Conservation (phyloP, 2,888 invertebrate genomes). For the Euplexia lucipara region DNA sequence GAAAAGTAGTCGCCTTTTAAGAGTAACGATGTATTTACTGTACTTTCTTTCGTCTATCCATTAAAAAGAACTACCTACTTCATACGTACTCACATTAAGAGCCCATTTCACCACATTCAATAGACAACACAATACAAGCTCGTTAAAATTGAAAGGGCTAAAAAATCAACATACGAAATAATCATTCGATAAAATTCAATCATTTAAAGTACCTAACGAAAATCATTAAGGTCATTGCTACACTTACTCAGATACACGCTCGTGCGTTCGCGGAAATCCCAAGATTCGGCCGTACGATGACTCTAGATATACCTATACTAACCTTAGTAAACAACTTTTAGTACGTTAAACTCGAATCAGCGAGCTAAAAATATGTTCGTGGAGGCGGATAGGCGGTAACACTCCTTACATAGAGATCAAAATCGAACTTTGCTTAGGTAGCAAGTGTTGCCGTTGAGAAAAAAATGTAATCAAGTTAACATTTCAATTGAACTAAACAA, state of each 20-base stretch:
- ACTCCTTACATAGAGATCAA: conserved; percentile 53
- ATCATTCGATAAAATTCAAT: conserved; percentile 26
- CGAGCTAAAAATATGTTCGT: conserved; percentile 54
- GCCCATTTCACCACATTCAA: conserved; percentile 23
- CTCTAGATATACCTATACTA: conserved; percentile 48
- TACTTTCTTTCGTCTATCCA: neutral
- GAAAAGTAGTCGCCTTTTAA: conserved; percentile 9
- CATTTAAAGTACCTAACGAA: conserved; percentile 26
- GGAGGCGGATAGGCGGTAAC: conserved; percentile 45
- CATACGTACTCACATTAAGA: conserved; percentile 4
- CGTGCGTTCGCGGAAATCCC: conserved; percentile 49
- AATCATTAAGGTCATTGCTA: conserved; percentile 57
- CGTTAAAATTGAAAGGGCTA: conserved; percentile 40
- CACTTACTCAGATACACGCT: conserved; percentile 32
- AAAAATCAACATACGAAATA: conserved; percentile 34
- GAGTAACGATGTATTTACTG: conserved; percentile 15
- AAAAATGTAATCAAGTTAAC: conserved; percentile 69
- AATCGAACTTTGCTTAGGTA: conserved; percentile 44
- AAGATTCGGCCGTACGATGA: conserved; percentile 59
- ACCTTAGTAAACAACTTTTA: conserved; percentile 65
- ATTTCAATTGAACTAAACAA: conserved; percentile 70
- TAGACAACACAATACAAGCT: conserved; percentile 36
- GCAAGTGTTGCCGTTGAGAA: conserved; percentile 55
- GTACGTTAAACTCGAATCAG: conserved; percentile 63
- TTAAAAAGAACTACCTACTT: neutral